Evolutionary conservation across 1,140 invertebrate genomes (phyloP).

Genomic region (Ctenoplectra terminalis): DNA sequence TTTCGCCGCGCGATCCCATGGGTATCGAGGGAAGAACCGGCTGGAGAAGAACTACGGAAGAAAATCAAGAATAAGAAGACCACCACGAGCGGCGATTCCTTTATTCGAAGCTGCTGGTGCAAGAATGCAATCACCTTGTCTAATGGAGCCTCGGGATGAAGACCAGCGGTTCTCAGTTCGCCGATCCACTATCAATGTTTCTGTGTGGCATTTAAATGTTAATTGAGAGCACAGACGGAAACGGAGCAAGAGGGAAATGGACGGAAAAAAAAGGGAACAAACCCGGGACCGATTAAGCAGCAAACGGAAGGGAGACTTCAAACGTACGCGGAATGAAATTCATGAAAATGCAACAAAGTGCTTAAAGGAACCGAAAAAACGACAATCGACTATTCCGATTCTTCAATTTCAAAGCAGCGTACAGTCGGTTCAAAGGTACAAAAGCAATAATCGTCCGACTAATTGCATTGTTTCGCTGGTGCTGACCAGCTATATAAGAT

Average conservation of each 20-base stretch:
- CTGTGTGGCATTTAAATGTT: neutral
- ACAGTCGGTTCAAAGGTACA: slow-evolving; percentile 51
- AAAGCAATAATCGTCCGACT: slow-evolving; percentile 61
- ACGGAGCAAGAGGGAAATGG: too few species aligned
- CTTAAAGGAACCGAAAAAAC: slow-evolving; percentile 37
- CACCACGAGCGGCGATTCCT: slow-evolving; percentile 11
- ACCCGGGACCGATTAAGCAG: neutral
- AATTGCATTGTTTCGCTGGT: slow-evolving; percentile 61
- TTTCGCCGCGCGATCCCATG: neutral
- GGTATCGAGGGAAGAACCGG: neutral
- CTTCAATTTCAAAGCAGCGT: slow-evolving; percentile 28
- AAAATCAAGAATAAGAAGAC: slow-evolving; percentile 31
- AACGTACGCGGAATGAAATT: slow-evolving; percentile 29
- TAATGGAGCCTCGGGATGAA: slow-evolving; percentile 22
- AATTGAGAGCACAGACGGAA: neutral
- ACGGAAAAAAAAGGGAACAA: neutral
- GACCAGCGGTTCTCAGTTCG: slow-evolving; percentile 3
- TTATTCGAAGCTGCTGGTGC: slow-evolving; percentile 29
- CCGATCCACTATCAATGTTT: neutral
- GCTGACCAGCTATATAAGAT: neutral
- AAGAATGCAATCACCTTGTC: slow-evolving; percentile 43
- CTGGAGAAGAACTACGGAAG: neutral
- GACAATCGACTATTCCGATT: slow-evolving; percentile 47
- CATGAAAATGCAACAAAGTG: slow-evolving; percentile 51
- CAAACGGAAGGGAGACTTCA: slow-evolving; percentile 3